Base-by-base conservation (phyloP, 2,113 vertebrate genomes). In the Ictalurus punctatus region DNA sequence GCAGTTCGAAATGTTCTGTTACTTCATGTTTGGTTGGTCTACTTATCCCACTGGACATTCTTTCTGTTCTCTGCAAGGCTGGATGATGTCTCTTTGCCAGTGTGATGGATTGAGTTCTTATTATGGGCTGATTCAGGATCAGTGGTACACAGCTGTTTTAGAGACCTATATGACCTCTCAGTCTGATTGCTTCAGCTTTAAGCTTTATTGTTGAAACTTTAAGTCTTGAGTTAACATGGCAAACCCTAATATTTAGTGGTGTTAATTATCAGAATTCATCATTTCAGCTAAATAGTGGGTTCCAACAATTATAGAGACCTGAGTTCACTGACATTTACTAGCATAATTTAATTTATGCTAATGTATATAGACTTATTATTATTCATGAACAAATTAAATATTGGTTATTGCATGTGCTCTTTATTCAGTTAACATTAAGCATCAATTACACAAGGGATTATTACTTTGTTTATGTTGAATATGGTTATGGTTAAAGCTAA, bases 71-170 rank as follows among this genome's bases (percentile, higher is more conserved):
- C 76, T 52, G 76, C 44, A 52, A 52, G 1, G 5, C 25, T 48
- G 44, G 44, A 44, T 78, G 23, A 79, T 52, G 2, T 79, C 76
- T 79, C 76, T n/a, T 79, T 54, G 76, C 25, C 76, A n/a, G 6
- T 79, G 44, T 79, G 76, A 54, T n/a, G 76, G 25, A 79, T 54
- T 52, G 25, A 52, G 25, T 79, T 79, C 25, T n/a, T 52, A 27
- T 79, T 79, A 79, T 79, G 76, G 76, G 25, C 44, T 79, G 76
- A 79, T n/a, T 52, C 44, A 54, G 12, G 74, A 78, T 48, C 23
- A 25, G 40, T 78, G 74, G 74, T 78, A 1, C 74, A 78, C 25
- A 79, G 44, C 13, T 79, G 76, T 27, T 79, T 79, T 79, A 52
- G 25, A 54, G 44, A 54, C 44, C 21, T 14, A 10, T 52, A 27